phyloP scores from a whole-genome alignment of 2,797 vertebrate genomes.

The Lateolabrax maculatus region DNA sequence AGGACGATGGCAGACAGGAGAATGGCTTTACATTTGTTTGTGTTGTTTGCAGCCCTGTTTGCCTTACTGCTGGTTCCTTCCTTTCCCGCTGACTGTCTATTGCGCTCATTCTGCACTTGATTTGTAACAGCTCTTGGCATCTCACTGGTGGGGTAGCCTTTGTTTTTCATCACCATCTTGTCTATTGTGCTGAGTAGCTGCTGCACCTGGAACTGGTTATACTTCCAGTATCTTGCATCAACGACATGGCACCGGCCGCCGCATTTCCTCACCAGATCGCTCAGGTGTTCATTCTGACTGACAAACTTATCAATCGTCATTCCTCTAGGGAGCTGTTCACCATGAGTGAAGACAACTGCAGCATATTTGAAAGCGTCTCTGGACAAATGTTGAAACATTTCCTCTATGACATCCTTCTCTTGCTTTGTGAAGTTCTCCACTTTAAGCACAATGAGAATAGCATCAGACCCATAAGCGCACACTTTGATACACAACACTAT shows the following conservation, averaged over 20 bases:
- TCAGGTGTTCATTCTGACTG: not conserved
- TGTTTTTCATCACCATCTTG: slow-evolving; percentile 10
- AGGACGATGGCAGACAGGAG: not conserved
- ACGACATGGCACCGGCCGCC: slow-evolving; percentile 44
- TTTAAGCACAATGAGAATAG: too few relatives aligned
- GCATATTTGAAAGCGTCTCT: slow-evolving; percentile 15
- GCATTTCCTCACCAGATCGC: slow-evolving; percentile 45
- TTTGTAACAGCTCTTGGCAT: too few relatives aligned
- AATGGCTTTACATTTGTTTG: too few relatives aligned
- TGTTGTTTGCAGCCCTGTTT: too few relatives aligned
- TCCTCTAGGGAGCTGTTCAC: slow-evolving; percentile 27
- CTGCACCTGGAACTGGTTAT: slow-evolving; percentile 45
- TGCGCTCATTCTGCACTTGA: too few relatives aligned
- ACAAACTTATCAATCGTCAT: slow-evolving; percentile 31
- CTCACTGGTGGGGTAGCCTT: slow-evolving; percentile 34
- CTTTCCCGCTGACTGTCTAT: too few relatives aligned
- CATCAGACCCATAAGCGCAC: not conserved
- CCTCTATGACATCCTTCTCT: not conserved
- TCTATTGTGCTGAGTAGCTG: slow-evolving; percentile 44
- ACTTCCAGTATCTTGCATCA: slow-evolving; percentile 48
- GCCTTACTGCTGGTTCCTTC: too few relatives aligned
- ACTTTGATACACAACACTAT: not conserved
- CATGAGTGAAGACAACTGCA: too few relatives aligned
- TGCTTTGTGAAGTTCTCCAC: not conserved
- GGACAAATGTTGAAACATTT: not conserved